A percentile compares a stretch with the other conserved stretches of the same genome.
These are phyloP conservation scores for Dreissena polymorpha DNA, from an alignment of 1,140 invertebrate species.

Conservation along the genomic window DNA sequence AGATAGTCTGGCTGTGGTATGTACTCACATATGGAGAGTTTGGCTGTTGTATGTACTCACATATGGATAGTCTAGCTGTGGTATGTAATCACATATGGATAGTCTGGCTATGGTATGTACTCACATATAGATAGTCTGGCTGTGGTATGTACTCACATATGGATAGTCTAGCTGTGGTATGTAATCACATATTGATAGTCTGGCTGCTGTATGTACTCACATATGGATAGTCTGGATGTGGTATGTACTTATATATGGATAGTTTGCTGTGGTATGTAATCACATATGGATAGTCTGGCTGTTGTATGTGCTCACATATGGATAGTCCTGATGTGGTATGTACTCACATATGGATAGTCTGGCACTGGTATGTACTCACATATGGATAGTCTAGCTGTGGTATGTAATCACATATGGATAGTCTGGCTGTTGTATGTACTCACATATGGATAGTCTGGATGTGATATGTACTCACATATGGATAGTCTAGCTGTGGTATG, in stretches of 20 bases:
- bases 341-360: too few species aligned
- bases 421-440: slow-evolving; percentile 78
- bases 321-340: background rate
- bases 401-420: slow-evolving; percentile 71
- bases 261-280: background rate
- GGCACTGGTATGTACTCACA: too few species aligned
- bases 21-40: slow-evolving; percentile 77
- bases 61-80: background rate
- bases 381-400: background rate
- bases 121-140: background rate
- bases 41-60: slow-evolving; percentile 76
- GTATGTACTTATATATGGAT: too few species aligned
- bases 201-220: background rate
- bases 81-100: too few species aligned
- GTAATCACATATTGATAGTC: slow-evolving; percentile 14
- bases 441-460: background rate
- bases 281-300: slow-evolving; percentile 80
- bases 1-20: background rate
- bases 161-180: slow-evolving; percentile 80
- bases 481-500: too few species aligned
- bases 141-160: background rate
- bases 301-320: slow-evolving; percentile 70
- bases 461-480: too few species aligned
- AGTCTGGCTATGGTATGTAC: too few species aligned
- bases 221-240: too few species aligned